These are phyloP conservation scores for Tachina lurida DNA, from an alignment of 2,888 invertebrate genomes.

Conservation along the genomic window DNA sequence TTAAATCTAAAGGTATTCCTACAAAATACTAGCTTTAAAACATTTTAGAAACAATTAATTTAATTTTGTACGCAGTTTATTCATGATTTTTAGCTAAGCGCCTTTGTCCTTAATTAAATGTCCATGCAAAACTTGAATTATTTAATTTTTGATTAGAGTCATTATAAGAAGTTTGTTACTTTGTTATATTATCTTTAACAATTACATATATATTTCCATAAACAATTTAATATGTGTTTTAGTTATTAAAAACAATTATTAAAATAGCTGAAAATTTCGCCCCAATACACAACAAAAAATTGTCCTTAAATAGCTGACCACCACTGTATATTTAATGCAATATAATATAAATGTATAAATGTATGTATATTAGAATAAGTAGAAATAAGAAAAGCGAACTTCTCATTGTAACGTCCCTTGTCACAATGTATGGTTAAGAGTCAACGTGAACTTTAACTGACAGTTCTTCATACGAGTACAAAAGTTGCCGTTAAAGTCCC, in stretches of 20 bases:
- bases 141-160: not conserved
- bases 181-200: not conserved
- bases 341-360: no score
- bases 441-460: no score
- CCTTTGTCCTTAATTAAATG: no score
- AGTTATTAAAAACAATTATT: not conserved
- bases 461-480: no score
- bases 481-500: no score
- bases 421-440: no score
- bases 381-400: no score
- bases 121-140: not conserved
- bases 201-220: not conserved
- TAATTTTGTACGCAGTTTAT: not conserved
- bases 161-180: not conserved
- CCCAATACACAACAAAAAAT: not conserved
- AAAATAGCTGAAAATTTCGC: not conserved
- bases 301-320: conserved; percentile 2
- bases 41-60: not conserved
- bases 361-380: no score
- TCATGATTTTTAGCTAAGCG: no score
- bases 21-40: no score
- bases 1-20: no score
- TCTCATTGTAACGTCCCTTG: no score
- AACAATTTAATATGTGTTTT: not conserved
- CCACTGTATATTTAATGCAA: not conserved